Conservation (phyloP, 2,888 invertebrate species). For the Magallana nippona region DNA sequence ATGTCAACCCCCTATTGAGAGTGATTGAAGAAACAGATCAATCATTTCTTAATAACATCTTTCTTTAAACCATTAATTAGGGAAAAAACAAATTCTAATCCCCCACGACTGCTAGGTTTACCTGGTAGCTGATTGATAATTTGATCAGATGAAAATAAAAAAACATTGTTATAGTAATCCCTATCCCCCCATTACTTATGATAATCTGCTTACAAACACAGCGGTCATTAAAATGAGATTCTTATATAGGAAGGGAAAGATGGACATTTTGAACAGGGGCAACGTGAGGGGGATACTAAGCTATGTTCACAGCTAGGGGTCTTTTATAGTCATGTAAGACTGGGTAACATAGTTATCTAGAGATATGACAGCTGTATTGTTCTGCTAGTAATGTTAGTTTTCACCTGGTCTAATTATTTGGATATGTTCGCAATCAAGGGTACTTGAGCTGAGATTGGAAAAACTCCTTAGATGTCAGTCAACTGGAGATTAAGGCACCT, state of each 20-base stretch:
- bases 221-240: neutral
- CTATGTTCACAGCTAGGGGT: constrained; percentile 3
- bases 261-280: neutral
- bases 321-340: neutral
- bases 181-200: neutral
- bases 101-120: neutral
- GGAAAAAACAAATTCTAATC: neutral
- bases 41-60: neutral
- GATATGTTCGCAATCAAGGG: constrained; percentile 6
- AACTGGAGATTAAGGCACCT: constrained; percentile 10
- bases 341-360: neutral
- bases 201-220: constrained; percentile 9
- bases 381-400: neutral
- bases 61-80: constrained; percentile 1
- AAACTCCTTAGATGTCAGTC: neutral
- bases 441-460: constrained; percentile 10
- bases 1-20: neutral
- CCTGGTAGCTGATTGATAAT: neutral
- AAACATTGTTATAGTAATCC: constrained; percentile 1
- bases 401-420: neutral
- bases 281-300: neutral
- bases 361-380: neutral
- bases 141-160: constrained; percentile 8
- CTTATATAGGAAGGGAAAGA: neutral
- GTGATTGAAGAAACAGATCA: neutral